These are phyloP conservation scores for Chamaea fasciata DNA, from an alignment of 2,113 vertebrate species.

Conservation along the genomic window DNA sequence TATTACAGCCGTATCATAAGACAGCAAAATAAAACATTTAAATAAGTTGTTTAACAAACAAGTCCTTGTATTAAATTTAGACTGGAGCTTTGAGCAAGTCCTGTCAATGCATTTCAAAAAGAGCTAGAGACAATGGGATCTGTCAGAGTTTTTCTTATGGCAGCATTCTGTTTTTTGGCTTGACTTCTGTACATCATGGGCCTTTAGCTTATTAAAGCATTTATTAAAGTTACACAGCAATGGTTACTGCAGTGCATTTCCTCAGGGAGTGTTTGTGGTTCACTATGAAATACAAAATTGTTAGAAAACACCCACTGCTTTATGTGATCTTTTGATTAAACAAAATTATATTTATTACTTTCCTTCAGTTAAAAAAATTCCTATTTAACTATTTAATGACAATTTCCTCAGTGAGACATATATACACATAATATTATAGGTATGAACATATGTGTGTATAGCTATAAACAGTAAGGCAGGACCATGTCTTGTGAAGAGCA, in stretches of 20 bases:
- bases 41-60: background rate
- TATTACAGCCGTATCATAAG: background rate
- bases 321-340: constrained; percentile 10
- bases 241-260: constrained; percentile 50
- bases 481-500: background rate
- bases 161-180: background rate
- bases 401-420: background rate
- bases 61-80: background rate
- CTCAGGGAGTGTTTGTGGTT: constrained; percentile 72
- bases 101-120: background rate
- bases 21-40: background rate
- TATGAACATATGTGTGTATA: background rate
- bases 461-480: background rate
- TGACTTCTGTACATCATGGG: background rate
- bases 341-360: background rate
- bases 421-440: background rate
- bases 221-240: background rate
- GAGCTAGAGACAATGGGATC: background rate
- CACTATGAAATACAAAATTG: constrained; percentile 49
- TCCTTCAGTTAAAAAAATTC: background rate
- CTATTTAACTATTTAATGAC: background rate
- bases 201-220: background rate
- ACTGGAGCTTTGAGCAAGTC: background rate
- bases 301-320: constrained; percentile 36
- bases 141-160: background rate